Percentiles rank a stretch among this genome's conserved stretches.
Conservation (phyloP, 2,888 invertebrate genomes). For the Augiades crinisus region DNA sequence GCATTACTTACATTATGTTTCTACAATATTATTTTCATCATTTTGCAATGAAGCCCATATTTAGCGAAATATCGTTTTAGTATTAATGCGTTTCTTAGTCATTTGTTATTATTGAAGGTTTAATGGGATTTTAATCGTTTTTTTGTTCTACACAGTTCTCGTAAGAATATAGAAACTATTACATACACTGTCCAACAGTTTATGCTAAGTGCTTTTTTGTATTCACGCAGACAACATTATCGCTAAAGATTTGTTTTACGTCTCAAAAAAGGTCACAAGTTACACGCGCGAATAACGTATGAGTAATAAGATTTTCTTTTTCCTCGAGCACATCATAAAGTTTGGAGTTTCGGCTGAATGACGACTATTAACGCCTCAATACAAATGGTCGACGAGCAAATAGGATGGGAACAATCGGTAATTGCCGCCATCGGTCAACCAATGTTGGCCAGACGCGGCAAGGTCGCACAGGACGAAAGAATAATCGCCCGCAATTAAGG, state of each 20-base stretch:
- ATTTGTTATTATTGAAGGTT: slow-evolving; percentile 38
- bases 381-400: slow-evolving; percentile 23
- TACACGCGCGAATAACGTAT: too few relatives aligned
- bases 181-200: neutral
- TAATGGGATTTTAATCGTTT: slow-evolving; percentile 51
- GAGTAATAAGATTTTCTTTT: too few relatives aligned
- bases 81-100: slow-evolving; percentile 24
- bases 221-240: neutral
- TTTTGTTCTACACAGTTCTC: slow-evolving; percentile 24
- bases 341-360: slow-evolving; percentile 27
- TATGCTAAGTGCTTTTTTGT: slow-evolving; percentile 9
- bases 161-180: neutral
- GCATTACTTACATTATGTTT: too few relatives aligned
- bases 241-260: neutral
- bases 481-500: slow-evolving; percentile 42
- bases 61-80: slow-evolving; percentile 5
- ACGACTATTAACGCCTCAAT: slow-evolving; percentile 30
- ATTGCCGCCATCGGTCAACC: slow-evolving; percentile 28
- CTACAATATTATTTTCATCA: neutral
- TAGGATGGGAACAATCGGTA: slow-evolving; percentile 26
- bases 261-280: too few relatives aligned
- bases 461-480: slow-evolving; percentile 44
- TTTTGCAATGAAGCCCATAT: neutral
- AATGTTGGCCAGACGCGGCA: slow-evolving; percentile 32
- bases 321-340: slow-evolving; percentile 32